These are phyloP conservation scores for Theropithecus gelada DNA, from an alignment of 2,113 vertebrate genomes.

Conservation along the genomic window DNA sequence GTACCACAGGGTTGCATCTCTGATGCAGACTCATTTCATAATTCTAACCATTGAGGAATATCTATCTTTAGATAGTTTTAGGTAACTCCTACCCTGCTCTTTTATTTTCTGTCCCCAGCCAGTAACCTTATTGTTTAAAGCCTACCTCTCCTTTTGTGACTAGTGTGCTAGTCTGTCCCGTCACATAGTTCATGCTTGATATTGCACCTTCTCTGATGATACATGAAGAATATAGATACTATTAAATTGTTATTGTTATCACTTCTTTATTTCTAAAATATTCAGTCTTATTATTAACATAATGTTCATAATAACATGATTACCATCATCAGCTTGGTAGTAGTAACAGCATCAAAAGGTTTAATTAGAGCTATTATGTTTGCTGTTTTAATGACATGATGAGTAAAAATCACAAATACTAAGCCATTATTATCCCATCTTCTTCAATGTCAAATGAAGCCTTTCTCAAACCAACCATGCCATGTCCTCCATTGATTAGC, in stretches of 20 bases:
- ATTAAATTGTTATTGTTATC: constrained; percentile 38
- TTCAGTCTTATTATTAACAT: not conserved
- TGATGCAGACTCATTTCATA: not conserved
- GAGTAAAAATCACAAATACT: constrained; percentile 71
- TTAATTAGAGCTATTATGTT: constrained; percentile 62
- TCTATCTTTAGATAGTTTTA: not conserved
- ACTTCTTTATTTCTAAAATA: not conserved
- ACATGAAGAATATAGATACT: not conserved
- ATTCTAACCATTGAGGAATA: not conserved
- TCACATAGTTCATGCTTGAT: not conserved
- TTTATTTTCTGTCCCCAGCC: not conserved
- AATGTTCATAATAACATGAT: constrained; percentile 48
- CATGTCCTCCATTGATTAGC: constrained; percentile 75
- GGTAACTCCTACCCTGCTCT: rapidly evolving
- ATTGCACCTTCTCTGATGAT: not conserved
- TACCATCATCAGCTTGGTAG: constrained; percentile 16
- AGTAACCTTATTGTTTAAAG: not conserved
- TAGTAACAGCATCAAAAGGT: constrained; percentile 7
- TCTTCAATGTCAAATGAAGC: constrained; percentile 67
- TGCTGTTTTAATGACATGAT: constrained; percentile 42
- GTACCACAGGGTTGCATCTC: not conserved
- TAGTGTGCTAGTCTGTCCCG: not conserved
- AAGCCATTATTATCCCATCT: constrained; percentile 69
- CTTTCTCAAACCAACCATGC: constrained; percentile 66
- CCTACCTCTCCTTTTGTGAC: not conserved